phyloP scores from a whole-genome alignment of 1,140 invertebrate species.

The Pseudomyrmex concolor region DNA sequence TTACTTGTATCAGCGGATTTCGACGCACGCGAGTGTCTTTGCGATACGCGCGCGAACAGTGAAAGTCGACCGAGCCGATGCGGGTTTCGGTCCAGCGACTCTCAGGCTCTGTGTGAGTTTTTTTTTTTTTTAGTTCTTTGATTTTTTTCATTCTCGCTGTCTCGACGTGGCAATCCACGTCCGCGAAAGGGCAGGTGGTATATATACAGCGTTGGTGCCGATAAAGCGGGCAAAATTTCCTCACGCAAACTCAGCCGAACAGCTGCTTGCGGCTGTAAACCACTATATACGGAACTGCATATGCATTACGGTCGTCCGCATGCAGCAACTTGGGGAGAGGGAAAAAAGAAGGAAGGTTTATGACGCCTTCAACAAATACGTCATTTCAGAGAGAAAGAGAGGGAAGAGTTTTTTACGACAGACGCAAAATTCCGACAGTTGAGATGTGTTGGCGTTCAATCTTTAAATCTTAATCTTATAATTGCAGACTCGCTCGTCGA shows the following conservation, averaged over 20 bases:
- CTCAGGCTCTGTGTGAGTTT: background rate
- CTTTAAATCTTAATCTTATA: background rate
- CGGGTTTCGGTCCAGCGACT: constrained; percentile 41
- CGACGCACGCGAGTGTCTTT: constrained; percentile 22
- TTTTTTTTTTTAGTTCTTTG: constrained; percentile 24
- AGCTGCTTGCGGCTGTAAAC: background rate
- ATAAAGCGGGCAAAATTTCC: constrained; percentile 28
- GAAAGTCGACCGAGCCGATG: constrained; percentile 39
- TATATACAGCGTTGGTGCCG: background rate
- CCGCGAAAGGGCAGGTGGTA: background rate
- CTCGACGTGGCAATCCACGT: constrained; percentile 1
- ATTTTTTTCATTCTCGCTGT: constrained; percentile 16
- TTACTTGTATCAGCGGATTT: constrained; percentile 26
- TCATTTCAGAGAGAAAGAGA: background rate
- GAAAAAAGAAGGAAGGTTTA: constrained; percentile 22
- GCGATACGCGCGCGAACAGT: constrained; percentile 5
- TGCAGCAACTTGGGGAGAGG: background rate
- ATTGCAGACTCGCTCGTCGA: background rate
- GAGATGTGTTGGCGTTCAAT: background rate
- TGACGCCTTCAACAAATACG: background rate
- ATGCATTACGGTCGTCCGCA: background rate
- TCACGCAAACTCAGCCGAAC: background rate
- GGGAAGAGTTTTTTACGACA: background rate
- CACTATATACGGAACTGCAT: background rate
- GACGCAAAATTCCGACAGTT: background rate